These are phyloP conservation scores for Coleophora flavipennella DNA, from an alignment of 2,888 invertebrate species.

Conservation along the genomic window DNA sequence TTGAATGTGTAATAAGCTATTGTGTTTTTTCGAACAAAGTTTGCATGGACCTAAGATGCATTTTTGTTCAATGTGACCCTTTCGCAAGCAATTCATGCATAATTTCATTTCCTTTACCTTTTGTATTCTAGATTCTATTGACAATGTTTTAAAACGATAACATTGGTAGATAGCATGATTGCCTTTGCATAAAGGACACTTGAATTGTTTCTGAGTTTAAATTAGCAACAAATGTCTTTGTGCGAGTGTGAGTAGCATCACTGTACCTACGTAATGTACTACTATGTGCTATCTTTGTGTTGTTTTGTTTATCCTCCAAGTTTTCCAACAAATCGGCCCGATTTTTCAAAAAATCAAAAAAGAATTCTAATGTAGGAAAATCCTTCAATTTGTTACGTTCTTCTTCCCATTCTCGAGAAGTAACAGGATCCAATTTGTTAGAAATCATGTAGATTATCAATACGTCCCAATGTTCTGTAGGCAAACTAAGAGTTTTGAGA, in stretches of 20 bases:
- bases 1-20: conserved; percentile 8
- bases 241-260: not conserved
- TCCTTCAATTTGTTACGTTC: conserved; percentile 4
- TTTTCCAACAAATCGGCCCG: conserved; percentile 12
- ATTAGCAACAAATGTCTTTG: not conserved
- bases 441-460: conserved; percentile 8
- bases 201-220: not conserved
- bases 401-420: conserved; percentile 10
- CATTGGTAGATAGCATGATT: conserved; percentile 11
- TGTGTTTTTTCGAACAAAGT: conserved; percentile 6
- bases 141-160: conserved; percentile 4
- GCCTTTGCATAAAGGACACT: conserved; percentile 9
- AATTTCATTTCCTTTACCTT: conserved; percentile 14
- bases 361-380: conserved; percentile 8
- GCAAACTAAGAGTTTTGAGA: conserved; percentile 8
- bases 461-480: conserved; percentile 11
- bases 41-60: conserved; percentile 12
- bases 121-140: conserved; percentile 9
- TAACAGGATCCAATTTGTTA: conserved; percentile 8
- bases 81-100: conserved; percentile 13
- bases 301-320: conserved; percentile 1
- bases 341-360: conserved; percentile 8
- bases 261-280: not conserved
- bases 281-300: not conserved
- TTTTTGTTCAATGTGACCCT: conserved; percentile 9